These are phyloP conservation scores for Cryptophagus acutangulus DNA, from an alignment of 2,888 invertebrate genomes.

Conservation along the genomic window DNA sequence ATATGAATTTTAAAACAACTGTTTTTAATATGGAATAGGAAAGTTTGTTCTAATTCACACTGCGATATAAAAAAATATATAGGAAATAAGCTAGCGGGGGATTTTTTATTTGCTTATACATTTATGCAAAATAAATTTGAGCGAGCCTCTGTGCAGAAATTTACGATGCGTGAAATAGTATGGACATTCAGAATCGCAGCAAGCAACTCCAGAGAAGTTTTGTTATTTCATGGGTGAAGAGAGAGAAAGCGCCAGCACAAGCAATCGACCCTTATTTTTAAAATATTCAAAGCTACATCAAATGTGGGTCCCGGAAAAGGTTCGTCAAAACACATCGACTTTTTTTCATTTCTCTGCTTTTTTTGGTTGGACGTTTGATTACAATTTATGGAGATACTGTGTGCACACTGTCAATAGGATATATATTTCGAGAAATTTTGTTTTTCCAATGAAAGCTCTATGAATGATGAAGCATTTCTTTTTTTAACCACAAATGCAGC, in stretches of 20 bases:
- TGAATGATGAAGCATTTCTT: too few relatives aligned
- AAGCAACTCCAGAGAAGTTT: slow-evolving; percentile 18
- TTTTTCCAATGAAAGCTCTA: too few relatives aligned
- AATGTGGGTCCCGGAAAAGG: slow-evolving; percentile 21
- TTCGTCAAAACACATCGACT: slow-evolving; percentile 15
- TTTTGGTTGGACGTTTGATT: slow-evolving; percentile 9
- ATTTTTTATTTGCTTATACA: slow-evolving; percentile 19
- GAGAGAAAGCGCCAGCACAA: slow-evolving; percentile 12
- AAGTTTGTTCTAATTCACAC: too few relatives aligned
- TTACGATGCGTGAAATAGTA: slow-evolving; percentile 22
- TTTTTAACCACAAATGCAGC: too few relatives aligned
- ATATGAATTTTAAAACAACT: too few relatives aligned
- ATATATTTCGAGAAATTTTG: too few relatives aligned
- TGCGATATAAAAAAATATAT: slow-evolving; percentile 13
- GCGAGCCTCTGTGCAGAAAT: slow-evolving; percentile 15
- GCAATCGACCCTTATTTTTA: slow-evolving; percentile 24
- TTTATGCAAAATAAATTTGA: slow-evolving; percentile 21
- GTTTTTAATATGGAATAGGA: slow-evolving; percentile 1
- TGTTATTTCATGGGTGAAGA: slow-evolving; percentile 15
- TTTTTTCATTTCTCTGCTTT: background rate
- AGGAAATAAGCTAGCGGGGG: slow-evolving; percentile 11
- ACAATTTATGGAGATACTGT: slow-evolving; percentile 3
- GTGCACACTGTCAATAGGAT: slow-evolving; percentile 16
- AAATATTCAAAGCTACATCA: slow-evolving; percentile 28
- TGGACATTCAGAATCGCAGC: slow-evolving; percentile 20